These are phyloP conservation scores for Cephus cinctus DNA, from an alignment of 1,140 invertebrate genomes.

Conservation along the genomic window DNA sequence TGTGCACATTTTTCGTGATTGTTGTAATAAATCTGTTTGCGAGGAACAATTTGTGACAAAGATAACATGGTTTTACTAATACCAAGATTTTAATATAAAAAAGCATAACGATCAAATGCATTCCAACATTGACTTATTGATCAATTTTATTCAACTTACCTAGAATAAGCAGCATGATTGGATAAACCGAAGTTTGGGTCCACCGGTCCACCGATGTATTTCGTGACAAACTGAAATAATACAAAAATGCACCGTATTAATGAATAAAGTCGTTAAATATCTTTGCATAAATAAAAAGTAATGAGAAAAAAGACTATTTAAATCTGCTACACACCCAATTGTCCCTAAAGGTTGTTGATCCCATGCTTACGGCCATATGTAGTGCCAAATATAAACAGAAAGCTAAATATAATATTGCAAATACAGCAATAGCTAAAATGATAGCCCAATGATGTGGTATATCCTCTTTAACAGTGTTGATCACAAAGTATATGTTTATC, in stretches of 20 bases:
- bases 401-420: constrained; percentile 66
- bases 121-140: too few relatives aligned
- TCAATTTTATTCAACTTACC: constrained; percentile 44
- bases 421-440: constrained; percentile 59
- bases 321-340: constrained; percentile 38
- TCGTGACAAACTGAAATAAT: constrained; percentile 44
- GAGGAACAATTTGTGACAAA: too few relatives aligned
- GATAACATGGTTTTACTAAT: too few relatives aligned
- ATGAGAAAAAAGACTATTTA: constrained; percentile 1
- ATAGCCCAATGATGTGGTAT: constrained; percentile 57
- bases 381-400: constrained; percentile 73
- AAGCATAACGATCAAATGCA: too few relatives aligned
- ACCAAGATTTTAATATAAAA: too few relatives aligned
- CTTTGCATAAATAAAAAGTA: constrained; percentile 4
- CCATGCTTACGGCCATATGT: constrained; percentile 71
- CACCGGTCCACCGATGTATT: constrained; percentile 48
- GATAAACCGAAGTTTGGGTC: constrained; percentile 41
- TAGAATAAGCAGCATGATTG: constrained; percentile 46
- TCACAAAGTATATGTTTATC: constrained; percentile 84
- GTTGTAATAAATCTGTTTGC: too few relatives aligned
- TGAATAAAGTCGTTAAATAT: constrained; percentile 14
- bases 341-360: constrained; percentile 44
- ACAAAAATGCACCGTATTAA: constrained; percentile 17
- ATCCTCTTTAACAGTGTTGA: constrained; percentile 59
- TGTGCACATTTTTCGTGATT: too few relatives aligned